Percentiles rank a stretch among this genome's conserved stretches.
Conservation (phyloP, 2,113 vertebrate species). For the Calidris pygmaea region DNA sequence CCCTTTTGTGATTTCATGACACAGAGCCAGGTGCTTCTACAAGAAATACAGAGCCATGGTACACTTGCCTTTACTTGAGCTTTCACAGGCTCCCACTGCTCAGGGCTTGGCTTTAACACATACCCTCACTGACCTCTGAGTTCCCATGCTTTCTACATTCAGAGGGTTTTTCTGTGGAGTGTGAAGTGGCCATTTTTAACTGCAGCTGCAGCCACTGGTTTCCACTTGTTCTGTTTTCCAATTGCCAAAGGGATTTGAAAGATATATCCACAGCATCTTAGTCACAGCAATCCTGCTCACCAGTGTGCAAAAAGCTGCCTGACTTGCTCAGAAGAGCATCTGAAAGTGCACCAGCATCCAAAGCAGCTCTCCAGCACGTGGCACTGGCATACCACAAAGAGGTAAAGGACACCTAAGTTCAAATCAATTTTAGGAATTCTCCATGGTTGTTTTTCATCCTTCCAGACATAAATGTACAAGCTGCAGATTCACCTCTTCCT, state of each 20-base stretch:
- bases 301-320: neutral
- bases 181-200: neutral
- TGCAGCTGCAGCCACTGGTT: neutral
- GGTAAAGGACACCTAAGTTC: constrained; percentile 24
- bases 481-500: constrained; percentile 17
- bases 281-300: neutral
- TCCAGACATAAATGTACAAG: constrained; percentile 44
- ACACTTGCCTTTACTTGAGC: neutral
- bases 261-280: neutral
- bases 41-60: neutral
- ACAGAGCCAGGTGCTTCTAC: neutral
- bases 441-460: neutral
- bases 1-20: neutral
- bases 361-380: neutral
- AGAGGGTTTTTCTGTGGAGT: neutral
- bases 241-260: neutral
- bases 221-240: neutral
- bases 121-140: neutral
- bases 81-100: neutral
- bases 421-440: constrained; percentile 28
- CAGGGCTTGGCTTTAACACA: neutral
- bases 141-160: neutral
- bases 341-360: neutral
- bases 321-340: neutral
- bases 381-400: neutral